A percentile compares a stretch with the other conserved stretches of the same genome.
Evolutionary conservation across 2,797 vertebrate genomes (phyloP).

Genomic region (Adelosebastes latens): DNA sequence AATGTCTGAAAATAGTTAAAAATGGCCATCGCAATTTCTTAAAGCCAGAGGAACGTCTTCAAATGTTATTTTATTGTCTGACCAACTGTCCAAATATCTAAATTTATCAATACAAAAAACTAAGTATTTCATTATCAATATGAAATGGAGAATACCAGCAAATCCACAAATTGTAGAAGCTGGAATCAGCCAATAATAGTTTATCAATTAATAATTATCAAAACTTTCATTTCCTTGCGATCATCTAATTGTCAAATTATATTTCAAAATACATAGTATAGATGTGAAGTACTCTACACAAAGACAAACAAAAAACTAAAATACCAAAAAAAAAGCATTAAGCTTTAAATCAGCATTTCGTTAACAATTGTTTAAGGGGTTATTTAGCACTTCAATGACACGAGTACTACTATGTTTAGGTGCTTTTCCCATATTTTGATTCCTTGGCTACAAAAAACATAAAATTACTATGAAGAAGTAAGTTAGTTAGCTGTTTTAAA

Average conservation of each 20-base stretch:
- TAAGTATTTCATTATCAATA: neutral
- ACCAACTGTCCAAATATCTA: neutral
- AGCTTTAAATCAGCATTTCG: neutral
- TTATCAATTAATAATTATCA: neutral
- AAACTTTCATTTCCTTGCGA: neutral
- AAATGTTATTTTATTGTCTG: neutral
- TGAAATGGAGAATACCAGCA: neutral
- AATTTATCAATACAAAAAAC: neutral
- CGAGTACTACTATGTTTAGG: neutral
- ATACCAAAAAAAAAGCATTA: neutral
- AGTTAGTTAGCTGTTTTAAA: neutral
- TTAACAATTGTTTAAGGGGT: neutral
- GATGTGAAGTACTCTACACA: neutral
- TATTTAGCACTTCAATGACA: neutral
- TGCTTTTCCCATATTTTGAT: neutral
- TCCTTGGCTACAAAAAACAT: neutral
- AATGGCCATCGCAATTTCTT: neutral
- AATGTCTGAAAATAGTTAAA: neutral
- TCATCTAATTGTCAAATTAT: neutral
- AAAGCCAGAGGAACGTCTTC: neutral
- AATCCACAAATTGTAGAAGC: neutral
- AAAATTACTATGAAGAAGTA: neutral
- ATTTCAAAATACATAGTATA: neutral
- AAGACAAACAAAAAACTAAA: neutral
- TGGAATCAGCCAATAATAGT: neutral